These are phyloP conservation scores for Tapirus terrestris DNA, from an alignment of 2,113 vertebrate genomes.

Conservation along the genomic window DNA sequence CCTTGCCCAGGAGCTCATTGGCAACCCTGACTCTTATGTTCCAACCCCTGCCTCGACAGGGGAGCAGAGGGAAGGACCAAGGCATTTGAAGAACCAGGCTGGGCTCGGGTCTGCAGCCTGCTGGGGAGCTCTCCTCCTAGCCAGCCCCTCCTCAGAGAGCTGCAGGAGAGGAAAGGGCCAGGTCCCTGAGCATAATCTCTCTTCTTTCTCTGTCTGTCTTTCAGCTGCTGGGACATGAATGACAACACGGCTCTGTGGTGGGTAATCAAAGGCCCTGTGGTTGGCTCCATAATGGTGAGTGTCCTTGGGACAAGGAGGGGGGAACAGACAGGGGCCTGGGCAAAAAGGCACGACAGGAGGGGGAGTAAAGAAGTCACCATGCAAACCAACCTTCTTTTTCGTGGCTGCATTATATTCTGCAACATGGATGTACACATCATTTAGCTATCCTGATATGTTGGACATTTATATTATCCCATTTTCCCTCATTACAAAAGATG, in stretches of 20 bases:
- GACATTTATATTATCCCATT: background rate
- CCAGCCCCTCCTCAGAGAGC: background rate
- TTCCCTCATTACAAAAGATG: background rate
- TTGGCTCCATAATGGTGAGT: slow-evolving; percentile 98
- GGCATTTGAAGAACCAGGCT: background rate
- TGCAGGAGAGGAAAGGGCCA: too few relatives aligned
- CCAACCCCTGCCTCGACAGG: background rate
- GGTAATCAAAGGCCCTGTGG: slow-evolving; percentile 98
- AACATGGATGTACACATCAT: background rate
- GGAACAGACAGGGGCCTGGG: background rate
- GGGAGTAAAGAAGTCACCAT: too few relatives aligned
- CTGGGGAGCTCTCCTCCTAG: too few relatives aligned
- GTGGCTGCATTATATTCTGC: background rate
- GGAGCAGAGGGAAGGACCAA: background rate
- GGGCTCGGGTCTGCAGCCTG: background rate
- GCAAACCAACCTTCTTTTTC: background rate
- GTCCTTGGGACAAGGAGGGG: too few relatives aligned
- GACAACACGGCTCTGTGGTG: slow-evolving; percentile 98
- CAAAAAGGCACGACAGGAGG: accelerated
- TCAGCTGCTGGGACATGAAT: slow-evolving; percentile 98
- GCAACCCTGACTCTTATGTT: background rate
- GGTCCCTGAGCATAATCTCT: background rate
- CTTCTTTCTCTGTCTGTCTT: slow-evolving; percentile 3
- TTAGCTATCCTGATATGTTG: background rate
- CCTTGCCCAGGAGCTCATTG: background rate